Conservation (phyloP, 2,113 vertebrate genomes). For the Cephalopholis sonnerati region DNA sequence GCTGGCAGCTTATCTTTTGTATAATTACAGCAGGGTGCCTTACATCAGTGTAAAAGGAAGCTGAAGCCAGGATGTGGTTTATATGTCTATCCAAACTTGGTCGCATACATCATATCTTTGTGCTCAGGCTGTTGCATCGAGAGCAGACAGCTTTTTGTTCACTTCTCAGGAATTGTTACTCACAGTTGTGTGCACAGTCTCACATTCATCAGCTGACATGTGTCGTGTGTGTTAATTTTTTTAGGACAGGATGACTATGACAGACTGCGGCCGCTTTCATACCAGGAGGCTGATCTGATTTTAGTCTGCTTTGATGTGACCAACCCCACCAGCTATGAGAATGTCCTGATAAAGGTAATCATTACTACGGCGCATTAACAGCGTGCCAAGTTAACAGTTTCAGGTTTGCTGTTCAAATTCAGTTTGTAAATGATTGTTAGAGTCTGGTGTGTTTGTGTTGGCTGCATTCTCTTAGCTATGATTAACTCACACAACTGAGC, state of each 20-base stretch:
- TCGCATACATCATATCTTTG: conserved; percentile 20
- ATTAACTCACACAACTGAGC: conserved; percentile 48
- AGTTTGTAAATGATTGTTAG: conserved; percentile 55
- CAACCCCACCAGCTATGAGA: conserved; percentile 95
- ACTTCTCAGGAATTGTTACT: background rate
- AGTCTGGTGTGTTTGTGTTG: conserved; percentile 14
- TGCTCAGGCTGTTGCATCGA: conserved; percentile 19
- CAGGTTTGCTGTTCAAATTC: conserved; percentile 13
- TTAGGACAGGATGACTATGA: conserved; percentile 98
- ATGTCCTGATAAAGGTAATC: conserved; percentile 93
- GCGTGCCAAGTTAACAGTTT: conserved; percentile 1
- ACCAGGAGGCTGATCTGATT: conserved; percentile 91
- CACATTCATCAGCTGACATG: background rate
- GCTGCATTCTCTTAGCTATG: conserved; percentile 46
- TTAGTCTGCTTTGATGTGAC: conserved; percentile 97
- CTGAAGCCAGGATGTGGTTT: conserved; percentile 83
- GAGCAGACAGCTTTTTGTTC: background rate
- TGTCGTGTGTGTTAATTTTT: conserved; percentile 16
- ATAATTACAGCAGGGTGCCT: conserved; percentile 20
- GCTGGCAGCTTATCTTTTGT: conserved; percentile 54
- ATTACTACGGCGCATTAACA: background rate
- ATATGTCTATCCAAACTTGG: background rate
- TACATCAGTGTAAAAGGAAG: conserved; percentile 74
- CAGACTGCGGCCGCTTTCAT: conserved; percentile 93
- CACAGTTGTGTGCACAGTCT: background rate